These are phyloP conservation scores for Nesidiocoris tenuis DNA, from an alignment of 2,888 invertebrate species.

Conservation along the genomic window DNA sequence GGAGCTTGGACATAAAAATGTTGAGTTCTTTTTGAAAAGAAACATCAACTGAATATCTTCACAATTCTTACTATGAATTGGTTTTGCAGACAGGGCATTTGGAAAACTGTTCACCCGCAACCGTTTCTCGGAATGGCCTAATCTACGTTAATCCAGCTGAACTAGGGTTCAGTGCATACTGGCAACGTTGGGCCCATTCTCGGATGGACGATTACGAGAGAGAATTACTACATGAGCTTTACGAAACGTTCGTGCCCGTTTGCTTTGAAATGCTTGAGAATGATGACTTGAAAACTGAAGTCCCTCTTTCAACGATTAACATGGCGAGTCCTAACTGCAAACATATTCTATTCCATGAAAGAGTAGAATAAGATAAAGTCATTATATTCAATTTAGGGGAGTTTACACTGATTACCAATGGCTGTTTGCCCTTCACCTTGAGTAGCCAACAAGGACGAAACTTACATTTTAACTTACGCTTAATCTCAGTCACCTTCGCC, in stretches of 20 bases:
- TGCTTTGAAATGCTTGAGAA: constrained; percentile 71
- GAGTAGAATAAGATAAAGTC: no score
- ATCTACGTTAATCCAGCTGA: constrained; percentile 92
- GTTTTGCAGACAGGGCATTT: constrained; percentile 74
- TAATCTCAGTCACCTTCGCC: no score
- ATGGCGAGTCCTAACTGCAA: constrained; percentile 61
- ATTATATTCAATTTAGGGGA: no score
- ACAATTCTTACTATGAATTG: neutral
- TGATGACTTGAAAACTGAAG: constrained; percentile 71
- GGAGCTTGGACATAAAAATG: no score
- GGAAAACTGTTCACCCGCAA: constrained; percentile 88
- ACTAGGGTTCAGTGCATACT: constrained; percentile 80
- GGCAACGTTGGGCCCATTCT: constrained; percentile 75
- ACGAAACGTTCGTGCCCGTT: constrained; percentile 72
- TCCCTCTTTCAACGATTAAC: constrained; percentile 82
- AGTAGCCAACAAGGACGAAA: no score
- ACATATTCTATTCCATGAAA: neutral
- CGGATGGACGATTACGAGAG: constrained; percentile 58
- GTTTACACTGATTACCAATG: no score
- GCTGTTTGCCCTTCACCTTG: no score
- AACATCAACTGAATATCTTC: no score
- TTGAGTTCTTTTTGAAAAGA: no score
- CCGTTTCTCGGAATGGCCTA: constrained; percentile 90
- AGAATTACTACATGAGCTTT: constrained; percentile 61
- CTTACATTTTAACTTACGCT: no score